Evolutionary conservation across 2,797 vertebrate genomes (phyloP).

Genomic region (Linurgus olivaceus): DNA sequence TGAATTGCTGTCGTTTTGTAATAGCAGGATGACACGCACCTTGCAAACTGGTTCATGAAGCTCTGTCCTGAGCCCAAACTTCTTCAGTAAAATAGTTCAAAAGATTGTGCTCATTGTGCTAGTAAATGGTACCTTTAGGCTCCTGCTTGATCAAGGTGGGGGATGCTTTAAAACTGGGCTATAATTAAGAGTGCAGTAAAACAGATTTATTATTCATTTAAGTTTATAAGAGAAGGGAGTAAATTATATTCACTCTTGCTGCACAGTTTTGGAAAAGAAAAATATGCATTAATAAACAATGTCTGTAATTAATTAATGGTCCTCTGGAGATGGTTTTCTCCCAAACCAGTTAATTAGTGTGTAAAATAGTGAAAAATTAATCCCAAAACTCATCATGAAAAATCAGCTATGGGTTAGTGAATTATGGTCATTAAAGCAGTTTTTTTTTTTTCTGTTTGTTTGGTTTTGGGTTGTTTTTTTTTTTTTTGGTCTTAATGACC

Average conservation of each 20-base stretch:
- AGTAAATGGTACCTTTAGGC: neutral
- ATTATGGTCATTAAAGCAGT: neutral
- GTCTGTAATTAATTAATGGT: slow-evolving; percentile 30
- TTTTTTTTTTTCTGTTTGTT: neutral
- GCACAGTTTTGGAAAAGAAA: slow-evolving; percentile 10
- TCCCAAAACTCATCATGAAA: neutral
- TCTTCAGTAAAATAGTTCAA: neutral
- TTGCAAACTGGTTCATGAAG: neutral
- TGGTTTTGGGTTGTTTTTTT: neutral
- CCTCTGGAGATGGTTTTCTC: slow-evolving; percentile 3
- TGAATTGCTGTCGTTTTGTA: neutral
- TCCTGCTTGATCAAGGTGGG: neutral
- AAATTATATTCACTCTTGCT: neutral
- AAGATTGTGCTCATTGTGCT: neutral
- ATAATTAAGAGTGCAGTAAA: neutral
- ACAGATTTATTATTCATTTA: neutral
- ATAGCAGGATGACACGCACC: fast-evolving
- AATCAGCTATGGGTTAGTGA: neutral
- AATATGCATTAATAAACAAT: slow-evolving; percentile 28
- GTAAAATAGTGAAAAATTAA: slow-evolving; percentile 18
- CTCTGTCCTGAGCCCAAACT: neutral
- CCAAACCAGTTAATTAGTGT: neutral
- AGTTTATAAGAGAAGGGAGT: neutral
- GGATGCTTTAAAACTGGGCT: neutral
- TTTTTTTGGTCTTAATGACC: neutral